Evolutionary conservation across 2,113 vertebrate genomes (phyloP).

Genomic region (Tachysurus vachellii): DNA sequence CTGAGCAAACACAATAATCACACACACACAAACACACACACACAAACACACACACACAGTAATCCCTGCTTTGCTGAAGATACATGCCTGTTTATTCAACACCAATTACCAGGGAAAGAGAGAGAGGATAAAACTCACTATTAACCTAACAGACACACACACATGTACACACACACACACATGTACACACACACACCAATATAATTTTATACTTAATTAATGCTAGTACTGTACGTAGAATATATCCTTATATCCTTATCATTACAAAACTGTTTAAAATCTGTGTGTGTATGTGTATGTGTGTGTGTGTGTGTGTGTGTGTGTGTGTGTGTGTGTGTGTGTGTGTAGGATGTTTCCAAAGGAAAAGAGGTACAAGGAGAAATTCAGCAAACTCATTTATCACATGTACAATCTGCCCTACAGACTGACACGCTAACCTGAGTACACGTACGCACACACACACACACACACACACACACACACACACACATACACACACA

Average conservation of each 20-base stretch:
- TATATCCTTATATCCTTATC: slow-evolving; percentile 9
- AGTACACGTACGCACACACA: not conserved
- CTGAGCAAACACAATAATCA: slow-evolving; percentile 81
- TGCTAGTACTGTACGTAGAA: not conserved
- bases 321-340: not conserved
- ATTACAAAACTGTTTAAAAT: not conserved
- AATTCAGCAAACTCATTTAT: slow-evolving; percentile 55
- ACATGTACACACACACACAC: not conserved
- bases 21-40: slow-evolving; percentile 59
- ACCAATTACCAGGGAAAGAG: slow-evolving; percentile 70
- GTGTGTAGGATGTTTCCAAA: slow-evolving; percentile 12
- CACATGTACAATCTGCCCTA: slow-evolving; percentile 44
- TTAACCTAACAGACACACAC: not conserved
- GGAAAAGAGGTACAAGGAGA: slow-evolving; percentile 49
- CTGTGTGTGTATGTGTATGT: slow-evolving; percentile 26
- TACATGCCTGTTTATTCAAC: slow-evolving; percentile 77
- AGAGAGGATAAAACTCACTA: not conserved
- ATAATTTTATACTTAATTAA: not conserved
- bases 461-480: not conserved
- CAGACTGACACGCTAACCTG: slow-evolving; percentile 27
- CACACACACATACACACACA: not conserved
- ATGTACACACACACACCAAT: not conserved
- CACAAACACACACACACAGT: slow-evolving; percentile 21
- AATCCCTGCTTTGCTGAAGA: slow-evolving; percentile 1
- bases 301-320: slow-evolving; percentile 22